Conservation (phyloP, 64 coral and sea anemone species). For the Stylophora pistillata region DNA sequence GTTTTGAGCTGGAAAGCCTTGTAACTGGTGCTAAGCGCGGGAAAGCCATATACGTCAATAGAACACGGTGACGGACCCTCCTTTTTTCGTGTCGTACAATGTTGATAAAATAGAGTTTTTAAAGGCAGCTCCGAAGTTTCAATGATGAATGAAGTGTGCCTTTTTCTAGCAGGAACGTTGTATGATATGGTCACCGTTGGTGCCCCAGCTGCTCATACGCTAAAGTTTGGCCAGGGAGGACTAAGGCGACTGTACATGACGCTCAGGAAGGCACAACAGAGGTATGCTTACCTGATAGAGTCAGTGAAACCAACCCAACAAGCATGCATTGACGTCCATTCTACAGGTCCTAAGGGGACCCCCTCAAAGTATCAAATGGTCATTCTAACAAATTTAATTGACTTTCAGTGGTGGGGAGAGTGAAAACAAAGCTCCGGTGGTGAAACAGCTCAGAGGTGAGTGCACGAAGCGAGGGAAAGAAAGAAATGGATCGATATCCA, state of each 20-base stretch:
- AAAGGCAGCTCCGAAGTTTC: neutral
- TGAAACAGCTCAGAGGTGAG: slow-evolving; percentile 75
- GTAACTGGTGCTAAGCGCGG: neutral
- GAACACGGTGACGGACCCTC: too few species aligned
- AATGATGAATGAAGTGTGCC: neutral
- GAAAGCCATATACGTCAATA: neutral
- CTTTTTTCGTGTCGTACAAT: too few species aligned
- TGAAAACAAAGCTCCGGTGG: slow-evolving; percentile 68
- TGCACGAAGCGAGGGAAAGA: neutral
- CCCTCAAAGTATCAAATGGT: neutral
- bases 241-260: slow-evolving; percentile 73
- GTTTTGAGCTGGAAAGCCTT: neutral
- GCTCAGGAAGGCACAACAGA: slow-evolving; percentile 81
- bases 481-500: too few species aligned
- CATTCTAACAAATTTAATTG: neutral
- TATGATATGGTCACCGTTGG: slow-evolving; percentile 94
- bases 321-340: too few species aligned
- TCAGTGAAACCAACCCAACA: neutral
- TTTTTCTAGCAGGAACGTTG: slow-evolving; percentile 52
- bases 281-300: neutral
- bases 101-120: neutral
- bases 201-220: slow-evolving; percentile 83
- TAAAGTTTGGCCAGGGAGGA: slow-evolving; percentile 95
- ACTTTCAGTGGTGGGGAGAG: slow-evolving; percentile 51
- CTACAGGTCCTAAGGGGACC: slow-evolving; percentile 7